Conservation (phyloP, 1,140 invertebrate species). For the Plectrocnemia conspersa region DNA sequence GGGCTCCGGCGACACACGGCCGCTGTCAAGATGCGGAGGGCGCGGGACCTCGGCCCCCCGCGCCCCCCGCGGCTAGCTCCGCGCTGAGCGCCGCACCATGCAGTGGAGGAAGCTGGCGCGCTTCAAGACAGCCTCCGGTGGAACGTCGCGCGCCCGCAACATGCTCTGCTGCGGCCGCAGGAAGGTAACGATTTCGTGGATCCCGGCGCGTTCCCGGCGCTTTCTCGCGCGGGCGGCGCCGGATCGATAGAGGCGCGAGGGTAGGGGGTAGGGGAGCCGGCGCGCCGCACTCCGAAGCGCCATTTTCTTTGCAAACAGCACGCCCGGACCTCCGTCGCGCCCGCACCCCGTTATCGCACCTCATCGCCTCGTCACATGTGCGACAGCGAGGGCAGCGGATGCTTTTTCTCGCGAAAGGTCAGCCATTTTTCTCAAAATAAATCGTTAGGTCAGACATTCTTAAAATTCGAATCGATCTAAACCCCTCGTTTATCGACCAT, state of each 20-base stretch:
- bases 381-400: constrained; percentile 62
- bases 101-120: constrained; percentile 71
- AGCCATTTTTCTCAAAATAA: constrained; percentile 40
- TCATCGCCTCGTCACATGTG: constrained; percentile 56
- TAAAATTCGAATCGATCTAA: too few species aligned
- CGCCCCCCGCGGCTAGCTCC: constrained; percentile 13
- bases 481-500: too few species aligned
- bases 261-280: background rate
- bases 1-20: constrained; percentile 37
- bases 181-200: constrained; percentile 54
- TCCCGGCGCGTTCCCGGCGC: background rate
- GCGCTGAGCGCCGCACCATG: too few species aligned
- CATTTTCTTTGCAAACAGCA: constrained; percentile 1
- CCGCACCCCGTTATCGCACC: too few species aligned
- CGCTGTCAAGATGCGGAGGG: constrained; percentile 14
- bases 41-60: constrained; percentile 18
- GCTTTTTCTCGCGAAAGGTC: constrained; percentile 64
- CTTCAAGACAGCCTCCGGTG: constrained; percentile 63
- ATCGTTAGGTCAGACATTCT: constrained; percentile 24
- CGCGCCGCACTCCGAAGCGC: constrained; percentile 19
- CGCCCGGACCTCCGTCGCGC: background rate
- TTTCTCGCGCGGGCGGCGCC: constrained; percentile 4
- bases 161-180: constrained; percentile 84
- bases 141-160: constrained; percentile 70
- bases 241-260: constrained; percentile 31